Conservation (phyloP, 1,140 invertebrate genomes). For the Chymomyza costata region DNA sequence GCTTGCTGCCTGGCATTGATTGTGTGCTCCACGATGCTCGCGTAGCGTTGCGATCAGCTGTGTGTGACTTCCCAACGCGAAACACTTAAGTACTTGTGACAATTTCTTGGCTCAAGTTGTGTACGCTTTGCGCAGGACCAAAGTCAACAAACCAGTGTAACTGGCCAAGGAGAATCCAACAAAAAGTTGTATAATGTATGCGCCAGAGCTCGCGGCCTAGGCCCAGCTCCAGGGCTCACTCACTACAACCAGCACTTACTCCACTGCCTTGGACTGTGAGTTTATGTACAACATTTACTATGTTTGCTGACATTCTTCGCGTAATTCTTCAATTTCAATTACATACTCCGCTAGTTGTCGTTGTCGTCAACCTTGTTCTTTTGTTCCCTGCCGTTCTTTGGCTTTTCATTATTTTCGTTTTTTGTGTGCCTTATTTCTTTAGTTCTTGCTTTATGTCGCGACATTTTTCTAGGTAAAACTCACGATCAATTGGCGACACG, state of each 20-base stretch:
- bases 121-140: conserved; percentile 4
- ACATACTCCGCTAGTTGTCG: conserved; percentile 53
- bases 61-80: not conserved
- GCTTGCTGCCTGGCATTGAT: no score
- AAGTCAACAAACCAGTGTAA: not conserved
- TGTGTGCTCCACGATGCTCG: conserved; percentile 23
- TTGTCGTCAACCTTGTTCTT: conserved; percentile 26
- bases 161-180: not conserved
- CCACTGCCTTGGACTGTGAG: not conserved
- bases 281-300: conserved; percentile 67
- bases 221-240: not conserved
- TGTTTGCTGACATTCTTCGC: conserved; percentile 66
- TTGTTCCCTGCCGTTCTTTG: conserved; percentile 24
- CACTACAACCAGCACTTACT: not conserved
- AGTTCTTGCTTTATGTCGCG: conserved; percentile 48
- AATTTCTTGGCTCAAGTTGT: conserved; percentile 39
- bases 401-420: conserved; percentile 4
- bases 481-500: conserved; percentile 75
- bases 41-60: conserved; percentile 58
- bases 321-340: conserved; percentile 74
- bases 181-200: conserved; percentile 43
- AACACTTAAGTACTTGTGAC: conserved; percentile 34
- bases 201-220: conserved; percentile 17
- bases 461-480: conserved; percentile 75
- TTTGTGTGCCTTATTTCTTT: conserved; percentile 2